Percentiles rank a stretch among this genome's conserved stretches.
phyloP scores from a whole-genome alignment of 1,140 invertebrate genomes.

The Brachionus angularis region DNA sequence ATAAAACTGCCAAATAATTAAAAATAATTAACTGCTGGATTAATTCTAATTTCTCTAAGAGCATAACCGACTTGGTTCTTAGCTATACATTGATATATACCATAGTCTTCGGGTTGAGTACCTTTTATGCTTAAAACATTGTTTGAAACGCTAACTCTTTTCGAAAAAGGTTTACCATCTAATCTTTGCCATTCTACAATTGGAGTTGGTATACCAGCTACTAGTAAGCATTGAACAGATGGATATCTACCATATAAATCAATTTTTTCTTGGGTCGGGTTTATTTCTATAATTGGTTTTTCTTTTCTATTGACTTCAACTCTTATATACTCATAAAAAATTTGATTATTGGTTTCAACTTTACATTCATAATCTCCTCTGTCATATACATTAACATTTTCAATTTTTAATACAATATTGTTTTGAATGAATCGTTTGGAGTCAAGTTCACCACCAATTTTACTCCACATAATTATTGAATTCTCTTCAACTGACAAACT shows the following conservation, averaged over 20 bases:
- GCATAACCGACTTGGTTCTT: background rate
- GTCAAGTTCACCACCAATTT: constrained; percentile 21
- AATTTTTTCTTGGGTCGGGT: background rate
- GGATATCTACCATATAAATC: background rate
- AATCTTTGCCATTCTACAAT: constrained; percentile 6
- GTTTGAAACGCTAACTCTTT: background rate
- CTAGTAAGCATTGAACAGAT: background rate
- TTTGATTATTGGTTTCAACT: background rate
- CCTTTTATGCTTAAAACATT: constrained; percentile 7
- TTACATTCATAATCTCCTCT: constrained; percentile 33
- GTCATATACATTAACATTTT: background rate
- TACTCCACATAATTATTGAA: constrained; percentile 5
- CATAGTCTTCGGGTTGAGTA: constrained; percentile 18
- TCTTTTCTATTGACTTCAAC: constrained; percentile 23
- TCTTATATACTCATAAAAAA: background rate
- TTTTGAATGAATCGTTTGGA: background rate
- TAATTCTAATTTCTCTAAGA: background rate
- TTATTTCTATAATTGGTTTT: background rate
- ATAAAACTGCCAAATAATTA: background rate
- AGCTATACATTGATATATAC: constrained; percentile 13
- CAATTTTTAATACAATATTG: background rate
- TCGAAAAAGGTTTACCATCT: background rate
- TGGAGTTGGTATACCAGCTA: constrained; percentile 17
- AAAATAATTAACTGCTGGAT: background rate
- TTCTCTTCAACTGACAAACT: background rate